Percentiles rank a stretch among this genome's conserved stretches.
phyloP scores from a whole-genome alignment of 53 echinoderm and acorn worm genomes.

The Zoroaster sp. region DNA sequence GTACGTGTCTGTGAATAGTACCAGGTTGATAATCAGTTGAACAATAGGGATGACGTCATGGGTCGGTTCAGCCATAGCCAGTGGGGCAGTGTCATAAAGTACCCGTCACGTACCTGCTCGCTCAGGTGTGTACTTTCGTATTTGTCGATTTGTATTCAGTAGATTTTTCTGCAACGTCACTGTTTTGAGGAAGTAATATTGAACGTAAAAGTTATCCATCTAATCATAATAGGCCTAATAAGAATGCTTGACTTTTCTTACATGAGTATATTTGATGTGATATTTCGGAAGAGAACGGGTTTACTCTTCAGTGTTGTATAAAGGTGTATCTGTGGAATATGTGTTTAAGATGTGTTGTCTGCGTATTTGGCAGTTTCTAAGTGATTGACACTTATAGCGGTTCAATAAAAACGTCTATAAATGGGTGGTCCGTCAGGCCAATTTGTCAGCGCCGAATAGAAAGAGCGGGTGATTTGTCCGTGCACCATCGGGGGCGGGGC shows the following conservation, averaged over 20 bases:
- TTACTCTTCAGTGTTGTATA: not conserved
- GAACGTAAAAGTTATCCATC: not conserved
- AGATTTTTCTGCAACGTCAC: conserved; percentile 25
- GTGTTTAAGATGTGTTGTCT: conserved; percentile 24
- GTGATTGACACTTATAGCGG: conserved; percentile 57
- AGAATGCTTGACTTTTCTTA: not conserved
- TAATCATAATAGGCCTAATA: not conserved
- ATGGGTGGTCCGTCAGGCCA: conserved; percentile 75
- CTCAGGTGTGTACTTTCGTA: conserved; percentile 12
- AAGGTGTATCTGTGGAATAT: not conserved
- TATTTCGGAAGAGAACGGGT: not conserved
- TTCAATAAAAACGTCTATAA: conserved; percentile 60
- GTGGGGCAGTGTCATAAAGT: not conserved
- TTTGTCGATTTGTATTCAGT: not conserved
- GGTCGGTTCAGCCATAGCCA: not conserved
- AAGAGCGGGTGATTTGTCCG: conserved; percentile 63
- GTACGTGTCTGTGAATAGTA: conserved; percentile 26
- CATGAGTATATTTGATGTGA: not conserved
- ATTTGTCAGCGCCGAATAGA: conserved; percentile 48
- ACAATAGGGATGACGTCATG: conserved; percentile 44
- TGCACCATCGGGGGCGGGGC: conserved; percentile 75
- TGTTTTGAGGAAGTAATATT: conserved; percentile 18
- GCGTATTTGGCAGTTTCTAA: conserved; percentile 29
- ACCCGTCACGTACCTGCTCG: conserved; percentile 27
- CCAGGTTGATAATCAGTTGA: conserved; percentile 12